Conservation (phyloP, 2,797 vertebrate species). For the Enteromius viviparus region DNA sequence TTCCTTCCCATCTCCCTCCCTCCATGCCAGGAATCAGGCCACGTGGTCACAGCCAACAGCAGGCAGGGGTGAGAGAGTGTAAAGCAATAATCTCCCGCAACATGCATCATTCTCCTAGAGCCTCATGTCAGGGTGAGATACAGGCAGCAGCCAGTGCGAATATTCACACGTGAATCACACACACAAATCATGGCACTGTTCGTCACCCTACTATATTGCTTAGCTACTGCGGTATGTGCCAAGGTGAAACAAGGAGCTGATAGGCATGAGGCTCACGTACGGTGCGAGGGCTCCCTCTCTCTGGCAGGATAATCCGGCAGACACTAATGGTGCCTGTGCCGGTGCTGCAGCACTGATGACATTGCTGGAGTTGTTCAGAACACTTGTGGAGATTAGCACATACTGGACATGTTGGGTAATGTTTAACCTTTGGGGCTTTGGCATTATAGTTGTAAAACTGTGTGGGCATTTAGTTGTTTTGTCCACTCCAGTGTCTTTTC, state of each 20-base stretch:
- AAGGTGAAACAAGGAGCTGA: slow-evolving; percentile 82
- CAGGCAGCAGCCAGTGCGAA: slow-evolving; percentile 4
- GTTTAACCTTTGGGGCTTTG: slow-evolving; percentile 18
- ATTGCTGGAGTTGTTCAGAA: slow-evolving; percentile 66
- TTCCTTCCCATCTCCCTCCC: slow-evolving; percentile 37
- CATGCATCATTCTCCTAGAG: slow-evolving; percentile 48
- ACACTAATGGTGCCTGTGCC: slow-evolving; percentile 66
- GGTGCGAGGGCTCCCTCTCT: slow-evolving; percentile 63
- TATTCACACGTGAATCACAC: slow-evolving; percentile 29
- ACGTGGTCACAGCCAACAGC: slow-evolving; percentile 50
- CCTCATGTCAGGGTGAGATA: slow-evolving; percentile 50
- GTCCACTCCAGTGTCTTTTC: not conserved
- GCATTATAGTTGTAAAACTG: not conserved
- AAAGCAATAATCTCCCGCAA: slow-evolving; percentile 53
- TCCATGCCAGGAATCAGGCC: slow-evolving; percentile 36
- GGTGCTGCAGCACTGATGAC: slow-evolving; percentile 70
- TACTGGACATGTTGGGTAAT: slow-evolving; percentile 3
- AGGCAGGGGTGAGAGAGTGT: slow-evolving; percentile 51
- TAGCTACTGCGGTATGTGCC: slow-evolving; percentile 64
- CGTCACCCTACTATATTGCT: not conserved
- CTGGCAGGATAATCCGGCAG: slow-evolving; percentile 58
- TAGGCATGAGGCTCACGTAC: slow-evolving; percentile 80
- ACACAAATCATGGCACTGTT: slow-evolving; percentile 19
- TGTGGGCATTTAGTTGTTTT: not conserved
- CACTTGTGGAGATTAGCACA: slow-evolving; percentile 32